Evolutionary conservation across 2,797 vertebrate genomes (phyloP), one percentile per base, ranked within the genome.

Genomic region (Pangasius djambal): DNA sequence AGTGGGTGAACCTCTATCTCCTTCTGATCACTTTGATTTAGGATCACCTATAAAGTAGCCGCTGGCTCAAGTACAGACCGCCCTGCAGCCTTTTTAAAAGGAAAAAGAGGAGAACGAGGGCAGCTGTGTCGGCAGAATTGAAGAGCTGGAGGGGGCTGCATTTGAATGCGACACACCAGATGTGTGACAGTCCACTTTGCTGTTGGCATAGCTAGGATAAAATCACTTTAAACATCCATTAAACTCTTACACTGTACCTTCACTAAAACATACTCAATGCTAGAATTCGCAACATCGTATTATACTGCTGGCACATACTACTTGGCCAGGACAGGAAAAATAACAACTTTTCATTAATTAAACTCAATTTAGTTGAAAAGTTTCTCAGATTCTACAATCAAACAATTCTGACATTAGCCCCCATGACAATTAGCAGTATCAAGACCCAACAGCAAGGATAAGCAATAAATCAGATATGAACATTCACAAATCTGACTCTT

Each of bases 1-100:
- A 87, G 87, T 37, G 8, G 65, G 74, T 89, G 88, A 91, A 91
- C 89, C 5, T n/a, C 87, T 61, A 93, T 61, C 70, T 74, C 55
- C n/a, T 79, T 89, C 69, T 79, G 85, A 85, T 77, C 81, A 65
- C 90, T 92, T 86, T 91, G 82, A 95, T 92, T 93, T 85, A 91
- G 65, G 31, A 61, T 69, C 69, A 63, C 69, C 44, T 34, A 69
- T 87, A 83, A 90, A 82, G 82, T 10, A 74, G 52, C 40, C 31
- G 79, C 81, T 86, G 75, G 86, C 22, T 59, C 18, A 34, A 65
- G 75, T 77, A n/a, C 50, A 83, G 59, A 82, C 63, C 18, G 25
- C 40, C 50, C 31, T 12, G 52, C 65, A n/a, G 63, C 7, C 2
- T 10, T 31, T 87, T 88, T 65, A 82, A 44, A 83, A 85, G 55